phyloP scores from a whole-genome alignment of 2,888 invertebrate genomes.

The Orchesella flavescens region DNA sequence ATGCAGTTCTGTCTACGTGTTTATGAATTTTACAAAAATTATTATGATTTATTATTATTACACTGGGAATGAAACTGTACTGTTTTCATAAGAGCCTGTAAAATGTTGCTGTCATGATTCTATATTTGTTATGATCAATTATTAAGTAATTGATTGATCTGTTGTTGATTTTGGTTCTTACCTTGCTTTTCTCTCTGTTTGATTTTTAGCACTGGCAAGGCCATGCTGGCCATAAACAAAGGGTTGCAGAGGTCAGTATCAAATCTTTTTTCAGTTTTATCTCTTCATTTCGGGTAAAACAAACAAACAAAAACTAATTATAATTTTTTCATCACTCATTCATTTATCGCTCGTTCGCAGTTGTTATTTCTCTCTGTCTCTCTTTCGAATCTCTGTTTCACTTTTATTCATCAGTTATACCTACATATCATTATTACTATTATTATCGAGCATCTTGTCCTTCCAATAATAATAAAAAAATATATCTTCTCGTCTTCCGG shows the following conservation, averaged over 20 bases:
- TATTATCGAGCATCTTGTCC: not conserved
- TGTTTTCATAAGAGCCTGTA: constrained; percentile 52
- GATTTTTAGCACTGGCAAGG: constrained; percentile 85
- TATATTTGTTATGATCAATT: constrained; percentile 55
- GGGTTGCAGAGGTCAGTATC: constrained; percentile 85
- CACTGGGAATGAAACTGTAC: constrained; percentile 31
- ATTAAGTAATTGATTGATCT: constrained; percentile 61
- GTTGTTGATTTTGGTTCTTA: constrained; percentile 72
- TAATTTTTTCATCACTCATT: constrained; percentile 37
- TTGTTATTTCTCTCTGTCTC: constrained; percentile 10
- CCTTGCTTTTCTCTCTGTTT: constrained; percentile 77
- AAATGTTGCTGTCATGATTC: constrained; percentile 58
- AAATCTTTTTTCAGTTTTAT: constrained; percentile 72
- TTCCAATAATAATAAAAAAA: not conserved
- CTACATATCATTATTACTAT: constrained; percentile 6
- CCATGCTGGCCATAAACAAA: constrained; percentile 89
- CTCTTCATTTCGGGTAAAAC: constrained; percentile 66
- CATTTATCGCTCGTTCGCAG: constrained; percentile 8
- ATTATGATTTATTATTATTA: constrained; percentile 26
- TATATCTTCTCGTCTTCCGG: not conserved
- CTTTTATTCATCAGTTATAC: not conserved
- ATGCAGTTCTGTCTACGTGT: not conserved
- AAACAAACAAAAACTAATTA: constrained; percentile 54
- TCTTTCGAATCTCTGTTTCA: not conserved
- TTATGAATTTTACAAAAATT: not conserved